These are phyloP conservation scores for Nansenia antarctica DNA, from an alignment of 2,113 vertebrate genomes.

Conservation along the genomic window DNA sequence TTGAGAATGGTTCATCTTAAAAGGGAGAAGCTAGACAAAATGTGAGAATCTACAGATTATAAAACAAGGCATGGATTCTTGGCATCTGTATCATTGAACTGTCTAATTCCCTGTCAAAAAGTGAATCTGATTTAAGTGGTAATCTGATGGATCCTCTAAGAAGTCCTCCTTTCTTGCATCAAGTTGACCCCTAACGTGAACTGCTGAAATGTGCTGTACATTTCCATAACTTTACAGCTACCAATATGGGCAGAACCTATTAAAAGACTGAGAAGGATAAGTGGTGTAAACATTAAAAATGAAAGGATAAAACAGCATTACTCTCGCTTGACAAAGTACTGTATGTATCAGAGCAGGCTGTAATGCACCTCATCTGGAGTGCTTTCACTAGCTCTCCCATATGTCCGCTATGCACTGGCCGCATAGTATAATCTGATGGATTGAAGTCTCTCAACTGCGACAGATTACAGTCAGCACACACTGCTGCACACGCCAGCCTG, in stretches of 20 bases:
- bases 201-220: background rate
- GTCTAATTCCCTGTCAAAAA: background rate
- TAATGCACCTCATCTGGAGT: background rate
- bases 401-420: constrained; percentile 43
- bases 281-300: constrained; percentile 29
- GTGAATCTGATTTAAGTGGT: background rate
- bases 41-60: no score
- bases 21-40: no score
- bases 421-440: constrained; percentile 65
- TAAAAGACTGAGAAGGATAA: constrained; percentile 39
- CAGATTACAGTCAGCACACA: constrained; percentile 51
- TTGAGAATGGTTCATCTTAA: no score
- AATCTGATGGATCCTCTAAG: background rate
- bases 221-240: background rate
- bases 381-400: constrained; percentile 41
- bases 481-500: background rate
- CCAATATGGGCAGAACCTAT: no score
- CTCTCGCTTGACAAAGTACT: constrained; percentile 1
- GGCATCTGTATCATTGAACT: no score
- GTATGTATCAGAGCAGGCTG: background rate
- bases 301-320: constrained; percentile 57
- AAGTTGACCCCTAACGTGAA: background rate
- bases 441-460: constrained; percentile 57
- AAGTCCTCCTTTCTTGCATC: background rate
- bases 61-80: no score